Evolutionary conservation across 1,140 invertebrate genomes (phyloP).

Genomic region (Thaumatotibia leucotreta): DNA sequence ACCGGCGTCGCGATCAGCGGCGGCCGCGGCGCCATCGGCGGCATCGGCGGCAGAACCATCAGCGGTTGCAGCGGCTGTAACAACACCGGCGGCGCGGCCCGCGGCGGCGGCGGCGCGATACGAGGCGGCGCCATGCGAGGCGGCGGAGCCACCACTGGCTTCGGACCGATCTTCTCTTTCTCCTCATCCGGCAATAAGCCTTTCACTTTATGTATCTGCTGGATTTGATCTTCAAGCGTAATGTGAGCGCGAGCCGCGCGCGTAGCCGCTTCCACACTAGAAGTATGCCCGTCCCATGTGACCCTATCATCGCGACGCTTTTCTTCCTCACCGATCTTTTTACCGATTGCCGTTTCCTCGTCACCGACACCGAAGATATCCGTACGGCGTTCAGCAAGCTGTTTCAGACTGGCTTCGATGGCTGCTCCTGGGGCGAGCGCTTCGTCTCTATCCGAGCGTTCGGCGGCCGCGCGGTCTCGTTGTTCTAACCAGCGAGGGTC

Average conservation of each 20-base stretch:
- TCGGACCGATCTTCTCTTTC: slow-evolving; percentile 93
- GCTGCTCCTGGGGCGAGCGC: slow-evolving; percentile 79
- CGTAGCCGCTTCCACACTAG: slow-evolving; percentile 94
- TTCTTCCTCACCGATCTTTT: slow-evolving; percentile 98
- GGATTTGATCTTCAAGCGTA: slow-evolving; percentile 97
- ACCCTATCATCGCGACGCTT: slow-evolving; percentile 92
- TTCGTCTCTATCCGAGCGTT: slow-evolving; percentile 67
- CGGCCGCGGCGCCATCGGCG: slow-evolving; percentile 56
- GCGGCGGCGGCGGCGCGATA: slow-evolving; percentile 73
- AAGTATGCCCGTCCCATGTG: slow-evolving; percentile 99
- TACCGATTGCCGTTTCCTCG: slow-evolving; percentile 99
- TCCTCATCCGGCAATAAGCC: slow-evolving; percentile 95
- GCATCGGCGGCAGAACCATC: slow-evolving; percentile 25
- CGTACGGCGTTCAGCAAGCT: slow-evolving; percentile 97
- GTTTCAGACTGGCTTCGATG: slow-evolving; percentile 96
- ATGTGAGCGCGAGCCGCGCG: slow-evolving; percentile 95
- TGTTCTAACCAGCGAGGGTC: slow-evolving; percentile 99
- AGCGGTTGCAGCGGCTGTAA: slow-evolving; percentile 53
- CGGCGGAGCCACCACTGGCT: slow-evolving; percentile 77
- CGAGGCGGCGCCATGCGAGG: slow-evolving; percentile 18
- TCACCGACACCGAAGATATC: slow-evolving; percentile 99
- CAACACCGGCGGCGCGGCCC: slow-evolving; percentile 58
- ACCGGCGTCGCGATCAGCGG: slow-evolving; percentile 65
- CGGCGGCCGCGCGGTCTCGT: slow-evolving; percentile 81
- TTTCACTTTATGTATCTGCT: slow-evolving; percentile 97